Evolutionary conservation across 2,888 invertebrate species (phyloP).

Genomic region (Girardia tigrina): DNA sequence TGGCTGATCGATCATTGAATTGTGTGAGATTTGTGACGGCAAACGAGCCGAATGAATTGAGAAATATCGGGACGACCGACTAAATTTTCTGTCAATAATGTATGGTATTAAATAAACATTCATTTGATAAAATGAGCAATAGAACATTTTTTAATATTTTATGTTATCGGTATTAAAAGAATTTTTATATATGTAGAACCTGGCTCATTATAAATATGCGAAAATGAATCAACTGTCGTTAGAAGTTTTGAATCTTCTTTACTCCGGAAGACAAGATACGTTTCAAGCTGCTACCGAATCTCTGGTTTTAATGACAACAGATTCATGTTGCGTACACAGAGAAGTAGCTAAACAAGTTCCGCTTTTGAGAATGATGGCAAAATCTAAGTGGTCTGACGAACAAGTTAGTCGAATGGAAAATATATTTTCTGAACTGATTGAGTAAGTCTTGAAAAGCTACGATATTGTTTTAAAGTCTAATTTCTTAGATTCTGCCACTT

Average conservation of each 20-base stretch:
- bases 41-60: too few species aligned
- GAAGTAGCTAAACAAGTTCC: conserved; percentile 35
- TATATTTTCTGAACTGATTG: conserved; percentile 31
- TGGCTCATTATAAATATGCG: conserved; percentile 34
- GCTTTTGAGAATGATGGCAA: conserved; percentile 34
- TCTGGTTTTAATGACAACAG: conserved; percentile 31
- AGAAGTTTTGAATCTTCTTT: conserved; percentile 31
- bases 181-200: conserved; percentile 9
- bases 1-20: too few species aligned
- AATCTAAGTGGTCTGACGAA: conserved; percentile 33
- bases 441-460: background rate
- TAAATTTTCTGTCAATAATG: too few species aligned
- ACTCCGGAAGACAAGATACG: conserved; percentile 30
- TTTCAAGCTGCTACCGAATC: conserved; percentile 29
- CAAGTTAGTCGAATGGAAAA: conserved; percentile 32
- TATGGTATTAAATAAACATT: too few species aligned
- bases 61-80: too few species aligned
- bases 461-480: background rate
- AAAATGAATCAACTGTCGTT: conserved; percentile 33
- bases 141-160: too few species aligned
- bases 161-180: background rate
- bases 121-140: too few species aligned
- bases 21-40: too few species aligned
- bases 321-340: conserved; percentile 32
- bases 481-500: conserved; percentile 38